Base-by-base conservation (phyloP, 2,888 invertebrate species). In the Ophioninae sp. region DNA sequence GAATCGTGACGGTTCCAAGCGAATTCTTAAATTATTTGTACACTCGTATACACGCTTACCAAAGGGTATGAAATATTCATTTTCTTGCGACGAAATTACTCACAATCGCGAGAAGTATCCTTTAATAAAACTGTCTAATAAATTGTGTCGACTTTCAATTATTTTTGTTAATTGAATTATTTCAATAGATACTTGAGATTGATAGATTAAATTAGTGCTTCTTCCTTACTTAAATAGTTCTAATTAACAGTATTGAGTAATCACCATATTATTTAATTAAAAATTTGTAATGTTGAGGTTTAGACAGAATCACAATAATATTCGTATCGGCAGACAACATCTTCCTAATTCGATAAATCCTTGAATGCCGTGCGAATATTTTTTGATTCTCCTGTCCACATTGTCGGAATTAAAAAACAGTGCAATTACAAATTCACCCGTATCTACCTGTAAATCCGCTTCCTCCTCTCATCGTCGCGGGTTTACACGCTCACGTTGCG, bases 21-120 rank as follows among this genome's bases (percentile, higher is more conserved):
- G 73, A 73, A 69, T 76, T 61, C 73, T 76, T 64, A 80, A 77
- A 80, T 83, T 69, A 69, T 68, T 41, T 30, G 7, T 10, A 44
- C 17, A 44, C 68, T 77, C 68, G 23, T 44, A 7, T 59, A 68
- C 17, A 50, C 23, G 13, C 44, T 17, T 61, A n/a, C 50, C 20
- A 30, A 77, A 69, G 68, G 59, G 21, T 30, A 62, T 6, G 30
- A 75, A 20, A 65, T 10, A 56, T 74, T 64, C 23, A 73, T 73
- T 23, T 7, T 23, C 30, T n/a, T 10, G 20, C 17, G 23, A 17
- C 30, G 1, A 62, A 74, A 44, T 62, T 73, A 23, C 7, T 44
- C n/a, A 17, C 6, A 62, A 21, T 62, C 13, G 30, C 6, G 20
- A 17, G 10, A 57, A 21, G 21, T 57, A n/a, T 39, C 37, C 6